Conservation (phyloP, 1,140 invertebrate genomes). For the Nixonia krombeini region DNA sequence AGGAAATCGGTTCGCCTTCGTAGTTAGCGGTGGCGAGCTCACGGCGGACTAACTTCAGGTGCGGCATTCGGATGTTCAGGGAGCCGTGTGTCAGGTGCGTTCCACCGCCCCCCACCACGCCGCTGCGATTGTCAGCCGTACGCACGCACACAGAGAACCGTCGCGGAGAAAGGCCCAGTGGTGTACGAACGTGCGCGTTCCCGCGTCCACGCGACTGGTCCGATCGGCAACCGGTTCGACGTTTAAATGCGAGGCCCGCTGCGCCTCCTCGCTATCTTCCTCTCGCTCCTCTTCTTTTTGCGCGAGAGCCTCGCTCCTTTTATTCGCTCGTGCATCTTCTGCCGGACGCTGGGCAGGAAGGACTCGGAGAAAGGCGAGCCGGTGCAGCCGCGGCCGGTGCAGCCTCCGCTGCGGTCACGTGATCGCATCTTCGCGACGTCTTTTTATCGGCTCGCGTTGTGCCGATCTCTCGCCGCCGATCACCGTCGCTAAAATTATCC, state of each 20-base stretch:
- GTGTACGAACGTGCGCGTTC: constrained; percentile 29
- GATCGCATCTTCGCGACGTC: constrained; percentile 37
- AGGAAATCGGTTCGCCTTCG: too few species aligned
- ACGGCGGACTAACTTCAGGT: constrained; percentile 40
- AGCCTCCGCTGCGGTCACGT: constrained; percentile 12
- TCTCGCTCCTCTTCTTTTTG: constrained; percentile 37
- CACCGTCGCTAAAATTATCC: constrained; percentile 41
- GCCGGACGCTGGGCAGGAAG: constrained; percentile 8
- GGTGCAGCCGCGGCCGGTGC: neutral
- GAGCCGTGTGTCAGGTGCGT: constrained; percentile 51
- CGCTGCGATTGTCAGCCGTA: constrained; percentile 12
- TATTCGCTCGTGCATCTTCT: constrained; percentile 22
- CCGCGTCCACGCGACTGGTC: constrained; percentile 48
- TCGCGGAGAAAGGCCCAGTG: too few species aligned
- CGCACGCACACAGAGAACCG: too few species aligned
- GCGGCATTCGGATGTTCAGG: constrained; percentile 41
- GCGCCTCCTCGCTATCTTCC: constrained; percentile 28
- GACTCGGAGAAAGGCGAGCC: constrained; percentile 6
- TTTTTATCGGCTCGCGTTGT: too few species aligned
- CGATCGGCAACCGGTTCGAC: constrained; percentile 49
- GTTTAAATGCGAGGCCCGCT: constrained; percentile 44
- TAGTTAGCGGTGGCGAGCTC: too few species aligned
- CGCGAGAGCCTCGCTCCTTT: too few species aligned
- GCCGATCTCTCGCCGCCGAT: too few species aligned
- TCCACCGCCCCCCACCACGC: constrained; percentile 11